Conservation (phyloP, 2,113 vertebrate species). For the Fukomys damarensis region DNA sequence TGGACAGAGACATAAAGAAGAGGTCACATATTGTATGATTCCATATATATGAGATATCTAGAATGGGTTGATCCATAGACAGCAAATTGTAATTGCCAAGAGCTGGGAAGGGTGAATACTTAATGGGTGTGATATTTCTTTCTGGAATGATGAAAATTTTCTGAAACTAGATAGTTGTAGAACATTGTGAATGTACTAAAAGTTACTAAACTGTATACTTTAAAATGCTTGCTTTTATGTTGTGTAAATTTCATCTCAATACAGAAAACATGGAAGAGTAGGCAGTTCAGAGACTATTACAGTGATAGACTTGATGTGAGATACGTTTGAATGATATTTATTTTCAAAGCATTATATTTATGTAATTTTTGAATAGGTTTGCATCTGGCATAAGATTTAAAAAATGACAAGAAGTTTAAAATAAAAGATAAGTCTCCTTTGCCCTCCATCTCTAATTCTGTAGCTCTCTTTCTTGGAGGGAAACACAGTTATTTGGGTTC, state of each 20-base stretch:
- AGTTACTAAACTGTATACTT: background rate
- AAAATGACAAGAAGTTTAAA: background rate
- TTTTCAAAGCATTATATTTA: slow-evolving; percentile 31
- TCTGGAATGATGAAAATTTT: background rate
- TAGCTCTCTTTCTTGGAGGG: background rate
- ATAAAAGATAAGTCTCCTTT: background rate
- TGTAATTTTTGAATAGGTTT: background rate
- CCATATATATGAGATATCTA: background rate
- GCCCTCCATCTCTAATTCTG: background rate
- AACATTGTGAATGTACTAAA: background rate
- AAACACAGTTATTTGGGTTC: background rate
- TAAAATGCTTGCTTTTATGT: slow-evolving; percentile 23
- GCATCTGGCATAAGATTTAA: background rate
- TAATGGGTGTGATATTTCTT: background rate
- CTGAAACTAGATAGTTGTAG: background rate
- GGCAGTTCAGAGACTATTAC: background rate
- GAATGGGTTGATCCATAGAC: background rate
- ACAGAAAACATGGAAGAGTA: background rate
- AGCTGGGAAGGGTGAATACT: background rate
- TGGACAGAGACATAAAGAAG: background rate
- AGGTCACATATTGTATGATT: background rate
- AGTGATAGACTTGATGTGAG: background rate
- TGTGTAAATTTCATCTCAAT: background rate
- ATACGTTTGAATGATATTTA: background rate
- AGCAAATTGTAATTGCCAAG: background rate